Base-by-base conservation (phyloP, 2,888 invertebrate species). In the Agrilus biguttatus region DNA sequence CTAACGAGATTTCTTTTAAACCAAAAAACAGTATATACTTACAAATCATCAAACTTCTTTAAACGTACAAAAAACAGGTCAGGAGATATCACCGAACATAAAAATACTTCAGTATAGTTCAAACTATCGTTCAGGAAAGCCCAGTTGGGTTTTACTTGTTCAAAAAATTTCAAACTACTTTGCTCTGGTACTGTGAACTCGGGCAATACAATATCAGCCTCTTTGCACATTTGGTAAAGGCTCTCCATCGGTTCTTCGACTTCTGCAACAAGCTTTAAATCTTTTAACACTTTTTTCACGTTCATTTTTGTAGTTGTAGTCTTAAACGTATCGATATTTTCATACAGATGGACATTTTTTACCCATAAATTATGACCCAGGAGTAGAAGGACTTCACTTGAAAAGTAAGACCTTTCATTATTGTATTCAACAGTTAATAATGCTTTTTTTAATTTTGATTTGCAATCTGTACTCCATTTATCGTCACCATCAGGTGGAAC, bases 361-460 rank as follows among this genome's bases (percentile, higher is more conserved):
- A 84, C 65, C 70, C 82, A 80, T 33, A 84, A 56, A 1, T 71
- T 73, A 46, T 77, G 71, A 1, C 74, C 75, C 23, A 83, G 55
- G 39, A 77, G 73, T 47, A 80, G 57, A 7, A 63, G 58, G 33
- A 80, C 69, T 56, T 72, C 61, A 4, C 68, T 72, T 47, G 63
- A 64, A 47, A 72, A 55, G 36, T 53, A 47, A 1, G 49, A 42
- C 39, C 55, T 50, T 7, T 55, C 49, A 39, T 56, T 54, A 5
- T 42, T 21, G 13, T 32, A 42, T n/a, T 43, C 36, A 4, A 38
- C 40, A 8, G 40, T 21, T 3, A 38, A 32, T 17, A 52, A 28
- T 8, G 47, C 40, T 12, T 37, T 34, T 33, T 35, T 13, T 4
- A 51, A 43, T 43, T 47, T 47, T 8, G 19, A 28, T 28, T 45